A percentile compares a stretch with the other conserved stretches of the same genome.
Conservation (phyloP, 2,888 invertebrate species). For the Agrochola circellaris region DNA sequence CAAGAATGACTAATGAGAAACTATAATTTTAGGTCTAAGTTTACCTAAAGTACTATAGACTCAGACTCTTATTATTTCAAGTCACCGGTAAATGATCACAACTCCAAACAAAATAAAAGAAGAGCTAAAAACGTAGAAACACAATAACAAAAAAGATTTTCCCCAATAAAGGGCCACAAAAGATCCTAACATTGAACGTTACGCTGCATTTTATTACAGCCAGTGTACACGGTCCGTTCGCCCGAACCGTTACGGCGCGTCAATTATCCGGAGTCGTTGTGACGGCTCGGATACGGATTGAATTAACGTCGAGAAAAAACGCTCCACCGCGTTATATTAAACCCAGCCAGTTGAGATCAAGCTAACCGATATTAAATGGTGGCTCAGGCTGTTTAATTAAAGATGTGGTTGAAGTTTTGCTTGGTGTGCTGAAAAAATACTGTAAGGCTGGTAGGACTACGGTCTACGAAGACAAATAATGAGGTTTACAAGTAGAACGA, state of each 20-base stretch:
- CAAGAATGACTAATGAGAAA: neutral
- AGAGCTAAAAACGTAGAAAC: conserved; percentile 11
- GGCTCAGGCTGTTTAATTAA: conserved; percentile 60
- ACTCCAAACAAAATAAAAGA: conserved; percentile 31
- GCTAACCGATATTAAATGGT: conserved; percentile 59
- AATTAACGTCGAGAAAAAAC: conserved; percentile 70
- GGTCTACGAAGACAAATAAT: conserved; percentile 3
- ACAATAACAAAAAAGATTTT: conserved; percentile 47
- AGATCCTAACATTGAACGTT: conserved; percentile 50
- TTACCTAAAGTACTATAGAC: conserved; percentile 8
- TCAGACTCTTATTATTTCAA: conserved; percentile 17
- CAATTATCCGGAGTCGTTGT: conserved; percentile 69
- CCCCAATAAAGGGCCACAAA: conserved; percentile 55
- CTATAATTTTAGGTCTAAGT: neutral
- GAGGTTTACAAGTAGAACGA: neutral
- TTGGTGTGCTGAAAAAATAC: conserved; percentile 35
- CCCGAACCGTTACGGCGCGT: conserved; percentile 58
- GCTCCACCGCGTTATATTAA: conserved; percentile 59
- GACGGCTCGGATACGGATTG: conserved; percentile 70
- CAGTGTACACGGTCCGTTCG: conserved; percentile 57
- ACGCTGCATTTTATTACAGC: conserved; percentile 51
- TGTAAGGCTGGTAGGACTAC: conserved; percentile 5
- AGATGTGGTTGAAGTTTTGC: conserved; percentile 58
- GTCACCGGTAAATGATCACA: neutral
- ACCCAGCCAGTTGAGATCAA: conserved; percentile 61